Evolutionary conservation across 1,140 invertebrate genomes (phyloP).

Genomic region (Nebria ingens): DNA sequence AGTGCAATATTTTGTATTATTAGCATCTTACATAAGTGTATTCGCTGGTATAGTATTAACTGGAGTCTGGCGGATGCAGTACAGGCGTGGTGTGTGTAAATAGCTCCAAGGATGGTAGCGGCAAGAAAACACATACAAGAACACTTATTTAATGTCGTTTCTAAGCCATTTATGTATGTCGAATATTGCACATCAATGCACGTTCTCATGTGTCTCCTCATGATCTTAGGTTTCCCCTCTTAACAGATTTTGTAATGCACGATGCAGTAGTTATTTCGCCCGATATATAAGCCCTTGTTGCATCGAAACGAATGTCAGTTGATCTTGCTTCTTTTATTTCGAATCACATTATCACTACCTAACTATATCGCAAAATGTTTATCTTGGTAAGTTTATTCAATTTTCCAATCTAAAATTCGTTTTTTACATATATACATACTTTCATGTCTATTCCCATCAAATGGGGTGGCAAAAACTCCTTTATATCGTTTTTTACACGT

Average conservation of each 20-base stretch:
- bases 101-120: neutral
- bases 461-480: no score
- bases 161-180: neutral
- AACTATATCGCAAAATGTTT: neutral
- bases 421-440: no score
- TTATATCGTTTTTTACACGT: no score
- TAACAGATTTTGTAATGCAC: neutral
- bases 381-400: neutral
- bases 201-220: neutral
- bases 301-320: neutral
- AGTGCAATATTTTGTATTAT: no score
- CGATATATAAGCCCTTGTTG: neutral
- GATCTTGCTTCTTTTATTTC: neutral
- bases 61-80: neutral
- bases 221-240: neutral
- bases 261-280: neutral
- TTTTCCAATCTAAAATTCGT: no score
- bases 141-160: neutral
- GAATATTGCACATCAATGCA: neutral
- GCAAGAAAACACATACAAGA: neutral
- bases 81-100: neutral
- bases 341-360: neutral
- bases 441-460: no score
- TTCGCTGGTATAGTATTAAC: neutral
- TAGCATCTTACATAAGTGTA: no score